Conservation (phyloP, 37 sponge, comb jelly and placozoan genomes). For the Ianthella basta region DNA sequence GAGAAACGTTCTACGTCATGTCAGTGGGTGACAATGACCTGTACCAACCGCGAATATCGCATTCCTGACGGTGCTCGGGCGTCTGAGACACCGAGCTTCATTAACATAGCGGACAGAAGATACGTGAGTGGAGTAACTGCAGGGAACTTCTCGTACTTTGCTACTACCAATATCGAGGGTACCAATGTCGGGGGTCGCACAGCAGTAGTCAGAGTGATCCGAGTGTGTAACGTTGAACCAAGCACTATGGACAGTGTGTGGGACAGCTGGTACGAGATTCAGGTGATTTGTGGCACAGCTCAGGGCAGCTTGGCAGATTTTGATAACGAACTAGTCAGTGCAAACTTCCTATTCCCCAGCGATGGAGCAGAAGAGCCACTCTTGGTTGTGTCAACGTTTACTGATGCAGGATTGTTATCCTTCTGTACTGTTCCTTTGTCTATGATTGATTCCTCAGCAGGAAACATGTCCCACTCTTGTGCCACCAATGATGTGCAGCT, state of each 20-base stretch:
- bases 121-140: conserved; percentile 7
- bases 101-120: neutral
- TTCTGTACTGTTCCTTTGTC: conserved; percentile 6
- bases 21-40: neutral
- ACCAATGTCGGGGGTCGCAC: neutral
- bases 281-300: neutral
- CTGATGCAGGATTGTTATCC: neutral
- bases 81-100: neutral
- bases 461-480: neutral
- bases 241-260: neutral
- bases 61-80: conserved; percentile 1
- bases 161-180: neutral
- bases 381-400: neutral
- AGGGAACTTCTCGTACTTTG: conserved; percentile 11
- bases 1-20: conserved; percentile 28
- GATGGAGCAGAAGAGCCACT: neutral
- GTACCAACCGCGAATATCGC: conserved; percentile 13
- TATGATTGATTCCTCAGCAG: neutral
- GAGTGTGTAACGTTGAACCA: neutral
- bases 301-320: neutral
- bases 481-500: neutral
- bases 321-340: neutral
- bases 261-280: conserved; percentile 36
- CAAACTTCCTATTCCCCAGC: neutral
- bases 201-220: neutral